Conservation (phyloP, 2,888 invertebrate genomes). For the Cephalotes varians region DNA sequence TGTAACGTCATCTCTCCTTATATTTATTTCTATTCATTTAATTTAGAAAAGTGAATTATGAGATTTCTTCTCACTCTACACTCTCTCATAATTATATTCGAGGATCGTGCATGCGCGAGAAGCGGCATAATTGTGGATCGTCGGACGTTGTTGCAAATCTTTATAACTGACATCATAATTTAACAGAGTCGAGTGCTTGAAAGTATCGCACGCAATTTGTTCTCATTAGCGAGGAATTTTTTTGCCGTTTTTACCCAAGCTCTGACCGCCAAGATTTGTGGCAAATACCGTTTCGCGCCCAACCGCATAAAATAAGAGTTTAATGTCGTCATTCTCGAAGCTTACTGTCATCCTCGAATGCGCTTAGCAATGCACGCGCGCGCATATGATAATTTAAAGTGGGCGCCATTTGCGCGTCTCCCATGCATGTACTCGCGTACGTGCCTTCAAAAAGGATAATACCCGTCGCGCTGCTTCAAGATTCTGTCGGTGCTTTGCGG, state of each 20-base stretch:
- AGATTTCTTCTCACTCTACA: neutral
- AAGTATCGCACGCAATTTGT: constrained; percentile 39
- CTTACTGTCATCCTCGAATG: neutral
- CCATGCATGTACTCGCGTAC: neutral
- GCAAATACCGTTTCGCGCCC: constrained; percentile 28
- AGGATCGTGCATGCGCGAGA: constrained; percentile 8
- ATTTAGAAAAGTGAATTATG: constrained; percentile 15
- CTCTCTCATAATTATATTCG: constrained; percentile 13
- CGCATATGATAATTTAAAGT: neutral
- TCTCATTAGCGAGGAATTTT: constrained; percentile 42
- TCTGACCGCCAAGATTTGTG: neutral
- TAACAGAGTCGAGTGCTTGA: constrained; percentile 32
- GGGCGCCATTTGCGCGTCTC: neutral
- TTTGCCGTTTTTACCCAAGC: neutral
- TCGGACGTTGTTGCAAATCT: constrained; percentile 24
- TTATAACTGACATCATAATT: constrained; percentile 34
- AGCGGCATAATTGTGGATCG: constrained; percentile 34
- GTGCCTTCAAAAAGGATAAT: constrained; percentile 43
- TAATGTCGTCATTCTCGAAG: constrained; percentile 27
- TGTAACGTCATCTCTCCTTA: neutral
- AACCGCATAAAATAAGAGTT: constrained; percentile 42
- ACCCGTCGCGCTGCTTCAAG: constrained; percentile 26
- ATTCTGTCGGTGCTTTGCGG: constrained; percentile 26
- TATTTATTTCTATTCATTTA: neutral
- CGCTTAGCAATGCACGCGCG: neutral